Evolutionary conservation across 2,797 vertebrate genomes (phyloP).

Genomic region (Halcyon chelicuti): DNA sequence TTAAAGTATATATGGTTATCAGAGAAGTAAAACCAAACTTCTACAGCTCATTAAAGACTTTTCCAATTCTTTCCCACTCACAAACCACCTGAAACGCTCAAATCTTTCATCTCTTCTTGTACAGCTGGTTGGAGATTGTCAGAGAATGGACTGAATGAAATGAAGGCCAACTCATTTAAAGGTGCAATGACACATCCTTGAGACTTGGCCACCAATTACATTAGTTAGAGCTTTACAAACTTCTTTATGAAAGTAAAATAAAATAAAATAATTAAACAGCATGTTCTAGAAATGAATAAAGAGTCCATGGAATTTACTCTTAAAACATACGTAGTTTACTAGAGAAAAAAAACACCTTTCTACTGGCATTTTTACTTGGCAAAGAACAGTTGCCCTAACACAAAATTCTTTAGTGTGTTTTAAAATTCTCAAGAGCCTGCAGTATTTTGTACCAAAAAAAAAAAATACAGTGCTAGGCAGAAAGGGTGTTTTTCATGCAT

Average conservation of each 20-base stretch:
- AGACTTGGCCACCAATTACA: background rate
- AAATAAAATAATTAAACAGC: background rate
- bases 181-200: background rate
- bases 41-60: conserved; percentile 13
- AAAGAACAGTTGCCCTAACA: background rate
- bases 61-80: background rate
- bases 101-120: background rate
- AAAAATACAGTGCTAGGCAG: background rate
- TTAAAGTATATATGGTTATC: background rate
- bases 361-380: background rate
- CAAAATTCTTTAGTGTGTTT: background rate
- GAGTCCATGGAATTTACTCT: background rate
- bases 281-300: conserved; percentile 9
- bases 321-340: background rate
- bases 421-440: background rate
- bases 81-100: background rate
- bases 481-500: background rate
- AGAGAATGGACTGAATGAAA: background rate
- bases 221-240: background rate
- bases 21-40: background rate
- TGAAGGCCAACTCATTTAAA: background rate
- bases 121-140: background rate
- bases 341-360: background rate
- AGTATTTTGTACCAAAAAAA: background rate
- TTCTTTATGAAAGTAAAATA: background rate